Percentiles rank a stretch among this genome's conserved stretches.
phyloP scores from a whole-genome alignment of 2,113 vertebrate genomes.

The Cyanoderma ruficeps region DNA sequence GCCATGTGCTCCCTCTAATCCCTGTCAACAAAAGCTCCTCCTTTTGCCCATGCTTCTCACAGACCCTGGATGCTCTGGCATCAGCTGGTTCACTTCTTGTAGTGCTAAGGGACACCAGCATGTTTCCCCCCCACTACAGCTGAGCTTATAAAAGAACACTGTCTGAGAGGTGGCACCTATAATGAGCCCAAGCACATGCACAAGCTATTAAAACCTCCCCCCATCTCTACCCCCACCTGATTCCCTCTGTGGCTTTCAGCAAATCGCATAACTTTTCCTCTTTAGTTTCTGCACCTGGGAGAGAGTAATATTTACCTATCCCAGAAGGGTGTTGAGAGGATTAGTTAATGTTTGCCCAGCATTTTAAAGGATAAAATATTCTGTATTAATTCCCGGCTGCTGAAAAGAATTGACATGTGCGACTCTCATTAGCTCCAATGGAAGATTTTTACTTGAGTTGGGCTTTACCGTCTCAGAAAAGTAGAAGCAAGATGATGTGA shows the following conservation, averaged over 20 bases:
- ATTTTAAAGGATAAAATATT: constrained; percentile 27
- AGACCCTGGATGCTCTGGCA: not conserved
- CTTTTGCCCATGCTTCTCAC: not conserved
- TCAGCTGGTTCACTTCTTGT: accelerated
- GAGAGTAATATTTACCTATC: constrained; percentile 35
- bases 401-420: not conserved
- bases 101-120: not conserved
- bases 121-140: accelerated
- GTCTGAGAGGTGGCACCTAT: not conserved
- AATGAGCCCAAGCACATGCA: not conserved
- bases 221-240: not conserved
- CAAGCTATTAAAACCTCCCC: not conserved
- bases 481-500: not conserved
- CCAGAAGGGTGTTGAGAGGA: constrained; percentile 10
- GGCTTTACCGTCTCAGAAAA: not conserved
- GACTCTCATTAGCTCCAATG: not conserved
- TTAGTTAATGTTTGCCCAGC: constrained; percentile 49
- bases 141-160: not conserved
- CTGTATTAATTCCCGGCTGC: not conserved
- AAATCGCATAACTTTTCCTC: constrained; percentile 19
- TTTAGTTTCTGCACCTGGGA: constrained; percentile 30
- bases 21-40: not conserved
- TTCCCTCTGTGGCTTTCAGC: constrained; percentile 23
- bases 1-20: not conserved
- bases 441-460: not conserved